phyloP scores from a whole-genome alignment of 2,888 invertebrate genomes.

The Megaustenia siamemsis region DNA sequence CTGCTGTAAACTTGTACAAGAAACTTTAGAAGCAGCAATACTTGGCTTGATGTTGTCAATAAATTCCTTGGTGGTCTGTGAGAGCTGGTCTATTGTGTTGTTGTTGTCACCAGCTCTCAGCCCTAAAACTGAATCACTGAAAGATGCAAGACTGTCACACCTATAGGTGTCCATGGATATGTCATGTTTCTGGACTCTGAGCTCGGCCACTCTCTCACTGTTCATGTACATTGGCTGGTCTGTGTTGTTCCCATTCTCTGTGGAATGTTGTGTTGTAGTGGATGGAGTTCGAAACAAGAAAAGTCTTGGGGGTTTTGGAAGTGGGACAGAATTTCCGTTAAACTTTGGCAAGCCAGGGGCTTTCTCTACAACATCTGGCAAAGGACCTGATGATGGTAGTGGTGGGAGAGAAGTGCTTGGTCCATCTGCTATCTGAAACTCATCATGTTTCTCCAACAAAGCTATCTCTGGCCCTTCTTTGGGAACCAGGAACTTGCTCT shows the following conservation, averaged over 20 bases:
- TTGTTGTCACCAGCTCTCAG: constrained; percentile 47
- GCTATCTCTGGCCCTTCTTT: constrained; percentile 44
- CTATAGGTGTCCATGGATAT: constrained; percentile 31
- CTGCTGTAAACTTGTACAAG: not conserved
- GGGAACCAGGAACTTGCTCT: constrained; percentile 37
- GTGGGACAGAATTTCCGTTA: constrained; percentile 65
- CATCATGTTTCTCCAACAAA: constrained; percentile 32
- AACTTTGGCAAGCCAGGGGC: constrained; percentile 60
- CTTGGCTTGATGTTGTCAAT: not conserved
- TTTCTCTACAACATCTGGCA: constrained; percentile 68
- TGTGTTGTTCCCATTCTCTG: constrained; percentile 42
- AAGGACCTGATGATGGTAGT: constrained; percentile 17
- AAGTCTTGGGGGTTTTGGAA: constrained; percentile 75
- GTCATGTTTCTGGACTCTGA: constrained; percentile 42
- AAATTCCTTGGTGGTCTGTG: not conserved
- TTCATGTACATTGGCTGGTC: constrained; percentile 57
- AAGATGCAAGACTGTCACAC: not conserved
- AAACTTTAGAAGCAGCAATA: not conserved
- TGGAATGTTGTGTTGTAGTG: constrained; percentile 41
- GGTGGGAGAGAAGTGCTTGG: not conserved
- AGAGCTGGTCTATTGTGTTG: constrained; percentile 42
- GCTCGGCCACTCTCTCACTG: constrained; percentile 51
- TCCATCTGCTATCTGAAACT: not conserved
- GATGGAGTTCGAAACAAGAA: constrained; percentile 64
- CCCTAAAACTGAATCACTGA: constrained; percentile 34